phyloP scores from a whole-genome alignment of 2,113 vertebrate species.

The Ardeotis arabs region DNA sequence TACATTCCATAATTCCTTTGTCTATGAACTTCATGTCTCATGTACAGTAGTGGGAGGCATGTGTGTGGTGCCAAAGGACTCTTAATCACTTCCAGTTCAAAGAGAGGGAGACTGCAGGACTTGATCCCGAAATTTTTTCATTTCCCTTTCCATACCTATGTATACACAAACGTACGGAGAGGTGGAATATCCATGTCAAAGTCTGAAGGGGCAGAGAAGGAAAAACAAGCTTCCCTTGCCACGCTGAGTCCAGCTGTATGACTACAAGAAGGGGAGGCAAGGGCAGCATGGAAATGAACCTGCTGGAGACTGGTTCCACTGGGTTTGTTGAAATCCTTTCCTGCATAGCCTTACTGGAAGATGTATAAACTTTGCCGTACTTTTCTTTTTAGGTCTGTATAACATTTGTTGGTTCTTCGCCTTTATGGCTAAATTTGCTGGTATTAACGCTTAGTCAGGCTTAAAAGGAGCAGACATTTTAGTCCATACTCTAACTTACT shows the following conservation, averaged over 20 bases:
- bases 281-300: background rate
- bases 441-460: background rate
- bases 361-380: background rate
- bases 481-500: background rate
- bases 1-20: background rate
- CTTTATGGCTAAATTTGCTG: background rate
- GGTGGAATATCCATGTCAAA: background rate
- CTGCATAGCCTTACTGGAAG: background rate
- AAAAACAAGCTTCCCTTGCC: background rate
- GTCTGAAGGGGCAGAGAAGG: background rate
- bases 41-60: fast-evolving
- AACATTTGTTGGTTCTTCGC: background rate
- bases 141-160: background rate
- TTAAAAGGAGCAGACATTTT: background rate
- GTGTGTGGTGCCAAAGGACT: background rate
- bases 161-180: background rate
- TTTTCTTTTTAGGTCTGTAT: background rate
- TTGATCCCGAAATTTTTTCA: background rate
- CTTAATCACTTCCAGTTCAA: background rate
- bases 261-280: background rate
- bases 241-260: background rate
- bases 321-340: background rate
- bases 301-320: background rate
- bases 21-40: background rate
- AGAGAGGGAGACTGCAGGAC: background rate